Evolutionary conservation across 2,888 invertebrate species (phyloP), one percentile per base, ranked within the genome.

Genomic region (Eilema depressum): DNA sequence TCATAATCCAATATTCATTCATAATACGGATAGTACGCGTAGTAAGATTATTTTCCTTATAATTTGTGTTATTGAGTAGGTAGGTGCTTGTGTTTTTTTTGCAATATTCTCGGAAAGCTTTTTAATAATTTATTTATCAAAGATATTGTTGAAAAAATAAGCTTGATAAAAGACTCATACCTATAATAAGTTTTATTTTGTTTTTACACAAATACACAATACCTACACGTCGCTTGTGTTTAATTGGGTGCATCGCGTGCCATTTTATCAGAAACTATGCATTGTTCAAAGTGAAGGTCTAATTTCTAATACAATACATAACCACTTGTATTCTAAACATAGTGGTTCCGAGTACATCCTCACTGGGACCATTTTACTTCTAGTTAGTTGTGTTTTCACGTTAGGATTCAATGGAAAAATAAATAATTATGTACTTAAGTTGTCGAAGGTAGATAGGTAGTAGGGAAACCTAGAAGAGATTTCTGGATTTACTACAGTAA

Each of bases 221-320:
- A n/a, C n/a, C n/a, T n/a, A 23, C 5, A 47, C 11, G 20, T 62
- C 23, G 33, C 37, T 62, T 23, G 33, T 62, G 47, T 47, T 62
- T 37, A 62, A 62, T 62, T 62, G 33, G 37, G 62, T 62, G 62
- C 37, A 62, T 37, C 62, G 62, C 23, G 37, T 62, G 23, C n/a
- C 30, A 12, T 33, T 37, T 62, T 23, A 62, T 62, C 33, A 33
- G 33, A 33, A 23, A 33, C n/a, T 33, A 33, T 62, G 12, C 61
- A 62, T 33, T 62, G 61, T 62, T n/a, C 23, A 14, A 23, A 62
- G 37, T 62, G 37, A 62, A 62, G 37, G 62, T 62, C 33, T 23
- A 1, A 62, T 33, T 37, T 62, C 23, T 23, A 62, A 33, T 12
- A 62, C 62, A 12, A 62, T 5, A 12, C 7, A 4, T 41, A 41